A percentile compares a stretch with the other conserved stretches of the same genome.
phyloP scores from a whole-genome alignment of 2,888 invertebrate genomes.

The Drosophila kambysellisi region DNA sequence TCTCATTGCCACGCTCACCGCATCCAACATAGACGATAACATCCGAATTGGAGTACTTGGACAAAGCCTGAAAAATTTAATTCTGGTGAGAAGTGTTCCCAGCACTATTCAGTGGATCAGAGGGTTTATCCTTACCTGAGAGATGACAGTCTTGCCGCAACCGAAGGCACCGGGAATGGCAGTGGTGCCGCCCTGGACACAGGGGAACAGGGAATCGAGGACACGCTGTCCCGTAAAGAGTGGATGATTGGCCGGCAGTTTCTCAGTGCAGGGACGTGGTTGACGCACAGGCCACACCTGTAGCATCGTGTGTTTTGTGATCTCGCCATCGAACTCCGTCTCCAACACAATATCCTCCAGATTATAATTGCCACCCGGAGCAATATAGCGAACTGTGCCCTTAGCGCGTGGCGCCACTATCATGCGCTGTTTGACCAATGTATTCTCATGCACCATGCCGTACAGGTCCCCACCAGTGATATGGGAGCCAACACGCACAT shows the following conservation, averaged over 20 bases:
- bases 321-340: conserved; percentile 98
- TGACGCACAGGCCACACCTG: conserved; percentile 99
- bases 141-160: conserved; percentile 92
- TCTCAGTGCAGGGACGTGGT: conserved; percentile 97
- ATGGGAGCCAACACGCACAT: conserved; percentile 95
- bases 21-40: conserved; percentile 99
- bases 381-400: conserved; percentile 98
- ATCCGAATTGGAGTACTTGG: conserved; percentile 99
- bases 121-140: conserved; percentile 86
- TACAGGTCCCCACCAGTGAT: conserved; percentile 99
- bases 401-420: conserved; percentile 97
- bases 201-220: conserved; percentile 98
- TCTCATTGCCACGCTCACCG: conserved; percentile 99
- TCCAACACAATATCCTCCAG: conserved; percentile 97
- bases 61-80: conserved; percentile 89
- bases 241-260: conserved; percentile 98
- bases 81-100: not conserved
- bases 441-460: conserved; percentile 98
- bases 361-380: conserved; percentile 96
- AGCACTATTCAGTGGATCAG: not conserved
- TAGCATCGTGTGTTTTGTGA: conserved; percentile 95
- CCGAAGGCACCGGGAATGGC: conserved; percentile 99
- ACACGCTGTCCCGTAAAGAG: conserved; percentile 99
- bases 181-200: conserved; percentile 99
- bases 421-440: conserved; percentile 98